These are phyloP conservation scores for Crambe crambe DNA, from an alignment of 37 sponge, comb jelly and placozoan genomes.

Conservation along the genomic window DNA sequence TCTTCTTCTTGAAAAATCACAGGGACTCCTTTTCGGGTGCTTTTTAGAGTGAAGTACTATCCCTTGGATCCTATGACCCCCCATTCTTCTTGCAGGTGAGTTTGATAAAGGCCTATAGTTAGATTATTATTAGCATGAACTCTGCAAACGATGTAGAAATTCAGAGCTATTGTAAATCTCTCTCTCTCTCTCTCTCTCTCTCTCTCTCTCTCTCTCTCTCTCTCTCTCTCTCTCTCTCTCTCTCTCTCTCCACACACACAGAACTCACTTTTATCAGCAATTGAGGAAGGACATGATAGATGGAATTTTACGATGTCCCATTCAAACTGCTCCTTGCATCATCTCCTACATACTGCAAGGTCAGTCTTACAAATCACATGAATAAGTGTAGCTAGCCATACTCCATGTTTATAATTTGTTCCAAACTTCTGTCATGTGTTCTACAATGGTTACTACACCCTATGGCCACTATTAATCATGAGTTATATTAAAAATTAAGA, in stretches of 20 bases:
- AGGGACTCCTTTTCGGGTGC: neutral
- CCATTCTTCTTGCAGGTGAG: neutral
- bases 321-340: neutral
- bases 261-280: conserved; percentile 20
- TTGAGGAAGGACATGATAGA: neutral
- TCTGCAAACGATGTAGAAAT: no score
- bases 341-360: conserved; percentile 18
- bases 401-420: no score
- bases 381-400: no score
- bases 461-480: no score
- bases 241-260: neutral
- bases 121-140: no score
- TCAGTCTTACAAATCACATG: no score
- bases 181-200: neutral
- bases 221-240: neutral
- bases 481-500: no score
- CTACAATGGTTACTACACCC: no score
- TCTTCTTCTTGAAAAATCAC: no score
- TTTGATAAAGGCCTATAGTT: neutral
- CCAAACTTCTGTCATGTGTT: no score
- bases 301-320: conserved; percentile 2
- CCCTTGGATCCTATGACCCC: conserved; percentile 14
- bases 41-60: conserved; percentile 7
- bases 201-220: neutral
- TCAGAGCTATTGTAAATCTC: no score